Conservation (phyloP, 2,888 invertebrate genomes). For the Polyommatus icarus region DNA sequence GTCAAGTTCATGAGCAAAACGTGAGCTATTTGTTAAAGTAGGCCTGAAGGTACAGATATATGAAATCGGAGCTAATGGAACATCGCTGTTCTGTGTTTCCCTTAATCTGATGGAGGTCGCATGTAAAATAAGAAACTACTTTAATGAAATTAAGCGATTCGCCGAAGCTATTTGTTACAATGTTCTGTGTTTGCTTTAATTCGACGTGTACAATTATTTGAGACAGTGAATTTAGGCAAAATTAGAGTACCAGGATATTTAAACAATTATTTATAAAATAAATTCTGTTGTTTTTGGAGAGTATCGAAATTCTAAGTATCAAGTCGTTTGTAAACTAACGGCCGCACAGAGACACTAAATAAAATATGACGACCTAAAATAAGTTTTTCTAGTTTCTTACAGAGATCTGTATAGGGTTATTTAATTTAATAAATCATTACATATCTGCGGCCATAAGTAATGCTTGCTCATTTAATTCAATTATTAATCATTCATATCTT, state of each 20-base stretch:
- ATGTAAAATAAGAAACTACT: constrained; percentile 29
- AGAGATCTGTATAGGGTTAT: too few species aligned
- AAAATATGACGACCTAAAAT: neutral
- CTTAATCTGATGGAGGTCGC: constrained; percentile 42
- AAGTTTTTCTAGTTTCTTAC: neutral
- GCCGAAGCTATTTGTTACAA: neutral
- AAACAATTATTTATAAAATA: too few species aligned
- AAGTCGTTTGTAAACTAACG: too few species aligned
- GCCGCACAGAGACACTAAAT: neutral
- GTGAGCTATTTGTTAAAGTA: constrained; percentile 2
- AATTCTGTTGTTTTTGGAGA: too few species aligned
- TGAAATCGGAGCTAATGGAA: constrained; percentile 41
- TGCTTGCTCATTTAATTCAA: too few species aligned
- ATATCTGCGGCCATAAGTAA: too few species aligned
- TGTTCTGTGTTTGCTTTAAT: neutral
- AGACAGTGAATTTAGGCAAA: neutral
- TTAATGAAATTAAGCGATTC: constrained; percentile 21
- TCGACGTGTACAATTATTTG: neutral
- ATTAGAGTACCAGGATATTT: neutral
- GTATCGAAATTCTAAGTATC: too few species aligned
- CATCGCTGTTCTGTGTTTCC: constrained; percentile 44
- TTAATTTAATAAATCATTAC: too few species aligned
- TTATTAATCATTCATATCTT: too few species aligned
- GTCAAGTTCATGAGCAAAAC: neutral
- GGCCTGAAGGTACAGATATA: neutral